Base-by-base conservation (phyloP, 2,797 vertebrate species). In the Zenarchopterus dispar region DNA sequence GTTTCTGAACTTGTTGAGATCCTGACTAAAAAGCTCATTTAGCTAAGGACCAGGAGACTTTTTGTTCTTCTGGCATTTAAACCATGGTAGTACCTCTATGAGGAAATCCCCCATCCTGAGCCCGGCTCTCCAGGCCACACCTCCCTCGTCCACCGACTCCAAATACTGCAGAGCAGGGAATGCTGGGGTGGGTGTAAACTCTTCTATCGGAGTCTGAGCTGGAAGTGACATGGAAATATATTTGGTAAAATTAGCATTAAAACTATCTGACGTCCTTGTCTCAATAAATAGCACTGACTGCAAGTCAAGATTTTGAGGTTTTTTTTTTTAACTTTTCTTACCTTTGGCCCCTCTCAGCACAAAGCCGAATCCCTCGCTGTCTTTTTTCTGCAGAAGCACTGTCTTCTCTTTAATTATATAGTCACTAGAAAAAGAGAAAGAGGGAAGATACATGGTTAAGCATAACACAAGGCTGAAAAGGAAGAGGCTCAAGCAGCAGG, bases 381-480 rank as follows among this genome's bases (percentile, higher is more conserved):
- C 96, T 87, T 96, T 96, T 85, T 97, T 97, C 93, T 97, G 96
- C 81, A 97, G 90, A 51, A 97, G 90, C 61, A 97, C 96, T 0
- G 96, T 95, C 93, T 97, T 97, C 92, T 97, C 96, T 85, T 97
- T 97, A 84, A 97, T 97, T 88, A 97, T 96, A 86, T 97, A 97
- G 94, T 97, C 96, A 88, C 96, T 97, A 61, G 11, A 28, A 75
- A 46, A 73, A 8, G 17, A 61, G 23, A 69, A 19, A 62, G 19
- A 78, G 53, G 19, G 54, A 42, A 64, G 16, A 67, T 43, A 61
- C 11, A 55, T 17, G 15, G 48, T 39, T 28, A 41, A 8, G 28
- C 26, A 28, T 22, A 22, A 31, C 47, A 33, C 36, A 56, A 49
- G 42, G 16, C 17, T 24, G 0, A 21, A 47, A 26, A 55, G 36